phyloP scores from a whole-genome alignment of 2,888 invertebrate species.

The Acanthosoma haemorrhoidale region DNA sequence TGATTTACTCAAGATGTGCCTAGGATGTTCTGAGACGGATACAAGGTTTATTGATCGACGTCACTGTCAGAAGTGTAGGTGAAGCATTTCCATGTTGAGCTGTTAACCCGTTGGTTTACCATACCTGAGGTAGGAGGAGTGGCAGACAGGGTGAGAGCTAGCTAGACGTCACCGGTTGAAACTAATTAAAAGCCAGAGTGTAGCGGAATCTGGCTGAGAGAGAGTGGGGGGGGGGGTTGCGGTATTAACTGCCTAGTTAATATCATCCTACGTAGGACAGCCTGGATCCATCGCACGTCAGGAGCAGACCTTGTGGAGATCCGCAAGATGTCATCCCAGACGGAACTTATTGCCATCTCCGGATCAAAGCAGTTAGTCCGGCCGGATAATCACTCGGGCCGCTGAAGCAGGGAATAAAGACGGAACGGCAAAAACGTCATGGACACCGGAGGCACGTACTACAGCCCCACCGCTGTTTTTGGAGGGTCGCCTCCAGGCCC shows the following conservation, averaged over 20 bases:
- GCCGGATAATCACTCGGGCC: constrained; percentile 1
- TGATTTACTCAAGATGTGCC: too few relatives aligned
- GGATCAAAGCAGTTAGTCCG: constrained; percentile 9
- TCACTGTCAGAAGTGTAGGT: too few relatives aligned
- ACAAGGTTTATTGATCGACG: too few relatives aligned
- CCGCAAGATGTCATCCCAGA: background rate
- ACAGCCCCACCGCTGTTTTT: background rate
- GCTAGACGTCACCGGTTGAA: background rate
- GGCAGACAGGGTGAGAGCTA: background rate
- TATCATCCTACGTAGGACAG: too few relatives aligned
- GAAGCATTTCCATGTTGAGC: too few relatives aligned
- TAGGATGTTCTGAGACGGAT: too few relatives aligned
- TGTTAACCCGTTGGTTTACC: too few relatives aligned
- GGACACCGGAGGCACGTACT: background rate
- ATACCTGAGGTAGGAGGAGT: too few relatives aligned
- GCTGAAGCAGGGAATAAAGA: background rate
- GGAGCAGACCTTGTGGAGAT: background rate
- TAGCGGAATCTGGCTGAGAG: too few relatives aligned
- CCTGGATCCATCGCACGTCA: too few relatives aligned
- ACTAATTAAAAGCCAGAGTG: constrained; percentile 10
- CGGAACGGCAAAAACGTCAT: constrained; percentile 12
- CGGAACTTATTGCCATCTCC: background rate
- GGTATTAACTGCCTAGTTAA: too few relatives aligned
- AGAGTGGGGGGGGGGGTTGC: too few relatives aligned
- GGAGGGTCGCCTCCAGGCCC: background rate